phyloP scores from a whole-genome alignment of 2,888 invertebrate genomes.

The Rhabditoides inermis region DNA sequence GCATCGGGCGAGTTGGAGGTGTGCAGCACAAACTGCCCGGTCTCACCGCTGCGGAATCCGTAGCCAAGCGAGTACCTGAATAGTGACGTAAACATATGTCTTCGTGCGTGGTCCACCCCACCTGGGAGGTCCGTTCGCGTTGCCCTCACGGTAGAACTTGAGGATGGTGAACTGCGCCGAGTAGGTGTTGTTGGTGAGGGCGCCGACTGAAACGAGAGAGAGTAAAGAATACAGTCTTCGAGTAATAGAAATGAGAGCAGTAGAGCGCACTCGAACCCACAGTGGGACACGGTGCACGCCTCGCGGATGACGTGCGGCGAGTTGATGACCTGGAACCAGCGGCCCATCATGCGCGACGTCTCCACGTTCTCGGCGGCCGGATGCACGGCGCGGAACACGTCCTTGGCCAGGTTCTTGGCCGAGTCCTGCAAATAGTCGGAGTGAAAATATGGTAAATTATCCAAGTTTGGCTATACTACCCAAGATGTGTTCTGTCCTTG shows the following conservation, averaged over 20 bases:
- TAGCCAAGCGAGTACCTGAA: slow-evolving; percentile 51
- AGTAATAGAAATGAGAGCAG: background rate
- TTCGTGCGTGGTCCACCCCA: background rate
- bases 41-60: slow-evolving; percentile 52
- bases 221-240: background rate
- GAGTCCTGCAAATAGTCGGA: slow-evolving; percentile 32
- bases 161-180: slow-evolving; percentile 52
- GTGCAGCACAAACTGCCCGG: slow-evolving; percentile 53
- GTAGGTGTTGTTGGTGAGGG: slow-evolving; percentile 53
- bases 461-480: too few species aligned
- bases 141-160: slow-evolving; percentile 53
- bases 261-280: slow-evolving; percentile 24
- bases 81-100: background rate
- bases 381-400: slow-evolving; percentile 50
- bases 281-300: slow-evolving; percentile 53
- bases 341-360: slow-evolving; percentile 52
- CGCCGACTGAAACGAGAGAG: slow-evolving; percentile 45
- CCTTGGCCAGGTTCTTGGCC: slow-evolving; percentile 52
- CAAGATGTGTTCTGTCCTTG: background rate
- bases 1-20: slow-evolving; percentile 52
- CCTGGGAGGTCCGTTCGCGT: slow-evolving; percentile 51
- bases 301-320: slow-evolving; percentile 53
- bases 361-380: slow-evolving; percentile 52
- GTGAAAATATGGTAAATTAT: too few species aligned
- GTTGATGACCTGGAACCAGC: slow-evolving; percentile 54